Evolutionary conservation across 2,113 vertebrate genomes (phyloP), one percentile per base, ranked within the genome.

Genomic region (Hippoglossus stenolepis): DNA sequence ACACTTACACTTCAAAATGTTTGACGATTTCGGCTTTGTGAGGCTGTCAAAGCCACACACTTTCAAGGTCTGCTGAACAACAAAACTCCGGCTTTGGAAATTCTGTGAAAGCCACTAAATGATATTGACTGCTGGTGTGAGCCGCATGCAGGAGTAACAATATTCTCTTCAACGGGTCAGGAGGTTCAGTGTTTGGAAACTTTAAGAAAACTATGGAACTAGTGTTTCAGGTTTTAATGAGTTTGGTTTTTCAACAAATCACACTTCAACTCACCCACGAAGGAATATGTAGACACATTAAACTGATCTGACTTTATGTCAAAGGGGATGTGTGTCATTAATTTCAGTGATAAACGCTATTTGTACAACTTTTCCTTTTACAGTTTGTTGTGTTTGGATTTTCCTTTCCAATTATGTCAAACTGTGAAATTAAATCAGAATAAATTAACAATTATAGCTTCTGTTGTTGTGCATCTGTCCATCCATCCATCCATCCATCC

Each of bases 61-160:
- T 82, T 79, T 88, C 40, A 88, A 87, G 73, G 67, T 77, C 38
- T 56, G 13, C 26, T 40, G 56, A 76, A 80, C 3, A 49, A 84
- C 6, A 85, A 58, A 71, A 73, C 43, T 57, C 61, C 10, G 21
- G 28, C 65, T 72, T 57, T 75, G 54, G 45, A 83, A 73, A 69
- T 38, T 26, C 23, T 78, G 62, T 72, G 73, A 84, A 70, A 67
- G 51, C 20, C 20, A n/a, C 26, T 75, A 60, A 79, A 72, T 75
- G 38, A 63, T 73, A 73, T n/a, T 72, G 45, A 70, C 73, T 71
- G 51, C 49, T 24, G 11, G 60, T 35, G 54, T 13, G 70, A 72
- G 38, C 35, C 40, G 21, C n/a, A 24, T 13, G 13, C 54, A 57
- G 61, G 65, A 18, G 20, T 12, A 11, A 63, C 40, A 40, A 10